Conservation (phyloP, 1,140 invertebrate genomes). For the Megalonaias nervosa region DNA sequence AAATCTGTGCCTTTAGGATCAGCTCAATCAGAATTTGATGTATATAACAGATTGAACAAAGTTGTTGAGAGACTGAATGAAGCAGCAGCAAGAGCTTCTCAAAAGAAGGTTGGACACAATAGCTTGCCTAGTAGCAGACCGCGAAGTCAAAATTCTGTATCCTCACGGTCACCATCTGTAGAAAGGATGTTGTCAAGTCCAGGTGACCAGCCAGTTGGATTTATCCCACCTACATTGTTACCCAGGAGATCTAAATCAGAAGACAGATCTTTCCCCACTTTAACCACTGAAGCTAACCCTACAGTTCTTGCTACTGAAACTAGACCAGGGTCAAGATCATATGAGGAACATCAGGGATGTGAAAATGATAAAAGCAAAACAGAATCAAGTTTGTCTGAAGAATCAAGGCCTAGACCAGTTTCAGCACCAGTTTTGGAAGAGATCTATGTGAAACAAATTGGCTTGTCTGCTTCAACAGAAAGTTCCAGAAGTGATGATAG, state of each 20-base stretch:
- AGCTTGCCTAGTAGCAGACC: slow-evolving; percentile 9
- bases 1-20: too few species aligned
- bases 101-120: slow-evolving; percentile 22
- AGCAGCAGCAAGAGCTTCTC: slow-evolving; percentile 55
- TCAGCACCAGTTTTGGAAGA: too few species aligned
- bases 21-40: too few species aligned
- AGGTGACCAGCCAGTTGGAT: too few species aligned
- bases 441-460: too few species aligned
- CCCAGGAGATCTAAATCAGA: slow-evolving; percentile 22
- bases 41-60: slow-evolving; percentile 38
- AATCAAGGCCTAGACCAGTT: too few species aligned
- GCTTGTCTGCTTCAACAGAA: too few species aligned
- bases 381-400: too few species aligned
- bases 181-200: slow-evolving; percentile 8
- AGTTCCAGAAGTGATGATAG: too few species aligned
- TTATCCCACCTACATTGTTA: too few species aligned
- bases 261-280: slow-evolving; percentile 2
- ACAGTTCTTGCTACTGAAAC: background rate
- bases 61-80: slow-evolving; percentile 63
- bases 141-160: background rate
- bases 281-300: background rate
- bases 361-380: too few species aligned
- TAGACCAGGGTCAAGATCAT: background rate
- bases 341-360: background rate
- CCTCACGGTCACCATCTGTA: slow-evolving; percentile 27